These are phyloP conservation scores for Gymnocheta viridis DNA, from an alignment of 2,888 invertebrate genomes.

Conservation along the genomic window DNA sequence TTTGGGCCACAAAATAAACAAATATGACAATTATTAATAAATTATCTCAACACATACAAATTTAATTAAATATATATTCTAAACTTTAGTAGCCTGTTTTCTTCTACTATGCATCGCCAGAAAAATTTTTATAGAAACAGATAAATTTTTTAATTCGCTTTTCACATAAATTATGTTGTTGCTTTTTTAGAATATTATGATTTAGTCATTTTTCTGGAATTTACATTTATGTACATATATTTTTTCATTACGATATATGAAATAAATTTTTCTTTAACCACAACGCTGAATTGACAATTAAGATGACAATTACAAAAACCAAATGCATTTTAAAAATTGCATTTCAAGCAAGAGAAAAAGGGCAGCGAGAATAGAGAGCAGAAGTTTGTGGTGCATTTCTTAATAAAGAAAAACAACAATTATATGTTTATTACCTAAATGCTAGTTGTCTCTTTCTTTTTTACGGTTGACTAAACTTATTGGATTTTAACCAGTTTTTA, in stretches of 20 bases:
- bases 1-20: constrained; percentile 41
- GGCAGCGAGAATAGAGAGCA: constrained; percentile 15
- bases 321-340: constrained; percentile 48
- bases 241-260: no score
- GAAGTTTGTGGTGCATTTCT: constrained; percentile 23
- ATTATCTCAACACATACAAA: background rate
- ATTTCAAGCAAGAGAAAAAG: constrained; percentile 8
- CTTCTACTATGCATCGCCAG: no score
- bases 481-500: constrained; percentile 1
- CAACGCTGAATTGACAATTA: constrained; percentile 48
- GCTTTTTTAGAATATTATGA: background rate
- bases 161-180: background rate
- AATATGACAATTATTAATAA: background rate
- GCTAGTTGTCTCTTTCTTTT: constrained; percentile 40
- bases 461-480: background rate
- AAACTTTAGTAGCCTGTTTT: no score
- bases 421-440: background rate
- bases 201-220: background rate
- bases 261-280: constrained; percentile 7
- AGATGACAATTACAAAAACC: constrained; percentile 30
- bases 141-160: background rate
- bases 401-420: constrained; percentile 20
- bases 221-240: background rate
- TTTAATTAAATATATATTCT: background rate
- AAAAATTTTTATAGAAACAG: no score